These are phyloP conservation scores for Malacoraja senta DNA, from an alignment of 2,797 vertebrate genomes.

Conservation along the genomic window DNA sequence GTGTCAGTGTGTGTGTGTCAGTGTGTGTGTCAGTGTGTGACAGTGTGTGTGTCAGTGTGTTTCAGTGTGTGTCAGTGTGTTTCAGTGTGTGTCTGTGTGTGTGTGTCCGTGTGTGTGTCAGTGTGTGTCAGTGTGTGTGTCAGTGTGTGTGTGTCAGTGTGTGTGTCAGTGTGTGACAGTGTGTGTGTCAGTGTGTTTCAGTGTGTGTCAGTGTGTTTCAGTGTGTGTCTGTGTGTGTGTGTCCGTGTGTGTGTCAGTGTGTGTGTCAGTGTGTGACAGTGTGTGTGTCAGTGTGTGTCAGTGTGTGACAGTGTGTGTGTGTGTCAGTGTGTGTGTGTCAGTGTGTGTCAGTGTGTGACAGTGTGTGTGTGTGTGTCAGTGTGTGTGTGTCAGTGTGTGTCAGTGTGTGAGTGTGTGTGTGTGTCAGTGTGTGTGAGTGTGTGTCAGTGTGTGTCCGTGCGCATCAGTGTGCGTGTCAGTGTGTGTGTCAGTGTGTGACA, in stretches of 20 bases:
- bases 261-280: not conserved
- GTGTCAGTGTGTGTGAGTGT: too few species aligned
- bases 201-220: not conserved
- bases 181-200: not conserved
- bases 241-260: not conserved
- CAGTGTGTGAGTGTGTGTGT: not conserved
- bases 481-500: not conserved
- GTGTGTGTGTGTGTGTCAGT: too few species aligned
- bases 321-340: not conserved
- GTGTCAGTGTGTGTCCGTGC: too few species aligned
- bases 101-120: not conserved
- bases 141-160: not conserved
- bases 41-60: too few species aligned
- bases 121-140: not conserved
- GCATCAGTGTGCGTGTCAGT: rapidly evolving
- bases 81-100: not conserved
- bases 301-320: not conserved
- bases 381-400: not conserved
- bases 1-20: not conserved
- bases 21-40: too few species aligned
- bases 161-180: not conserved
- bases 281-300: too few species aligned
- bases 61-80: not conserved
- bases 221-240: not conserved
- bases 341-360: not conserved